These are phyloP conservation scores for Oscheius sp. DNA, from an alignment of 2,888 invertebrate genomes.

Conservation along the genomic window DNA sequence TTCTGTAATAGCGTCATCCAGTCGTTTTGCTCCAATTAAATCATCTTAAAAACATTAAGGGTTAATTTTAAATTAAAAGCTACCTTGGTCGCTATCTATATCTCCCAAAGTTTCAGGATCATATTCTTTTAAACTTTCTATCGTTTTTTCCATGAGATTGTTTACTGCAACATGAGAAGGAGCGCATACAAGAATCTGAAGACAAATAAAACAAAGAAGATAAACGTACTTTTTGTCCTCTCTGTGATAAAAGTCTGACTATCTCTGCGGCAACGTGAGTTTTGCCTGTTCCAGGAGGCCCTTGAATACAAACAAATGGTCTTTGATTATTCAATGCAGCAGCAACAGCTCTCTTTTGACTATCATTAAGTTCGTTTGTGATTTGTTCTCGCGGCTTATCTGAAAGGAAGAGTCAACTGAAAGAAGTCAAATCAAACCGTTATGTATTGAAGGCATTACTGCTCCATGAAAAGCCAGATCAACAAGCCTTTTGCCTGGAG, in stretches of 20 bases:
- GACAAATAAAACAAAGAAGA: background rate
- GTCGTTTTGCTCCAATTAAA: background rate
- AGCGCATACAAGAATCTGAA: constrained; percentile 48
- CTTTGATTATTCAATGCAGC: constrained; percentile 43
- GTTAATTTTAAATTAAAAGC: no score
- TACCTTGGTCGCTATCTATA: no score
- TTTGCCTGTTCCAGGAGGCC: constrained; percentile 60
- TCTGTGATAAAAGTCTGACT: constrained; percentile 30
- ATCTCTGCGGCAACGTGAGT: constrained; percentile 54
- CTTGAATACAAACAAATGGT: constrained; percentile 48
- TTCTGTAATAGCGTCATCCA: background rate
- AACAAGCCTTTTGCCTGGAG: constrained; percentile 2
- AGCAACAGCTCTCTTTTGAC: constrained; percentile 41
- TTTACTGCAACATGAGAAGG: constrained; percentile 49
- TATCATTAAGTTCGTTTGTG: constrained; percentile 31
- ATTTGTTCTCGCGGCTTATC: background rate
- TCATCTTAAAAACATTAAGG: background rate
- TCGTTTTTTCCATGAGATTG: constrained; percentile 39
- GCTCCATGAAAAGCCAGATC: constrained; percentile 10
- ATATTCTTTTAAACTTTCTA: background rate
- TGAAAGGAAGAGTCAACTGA: background rate
- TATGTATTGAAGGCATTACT: constrained; percentile 30
- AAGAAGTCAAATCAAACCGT: constrained; percentile 18
- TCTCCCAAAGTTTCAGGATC: background rate
- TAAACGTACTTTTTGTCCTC: constrained; percentile 35